Percentiles rank a stretch among this genome's conserved stretches.
Conservation (phyloP, 2,888 invertebrate species). For the Eumerus sabulonum region DNA sequence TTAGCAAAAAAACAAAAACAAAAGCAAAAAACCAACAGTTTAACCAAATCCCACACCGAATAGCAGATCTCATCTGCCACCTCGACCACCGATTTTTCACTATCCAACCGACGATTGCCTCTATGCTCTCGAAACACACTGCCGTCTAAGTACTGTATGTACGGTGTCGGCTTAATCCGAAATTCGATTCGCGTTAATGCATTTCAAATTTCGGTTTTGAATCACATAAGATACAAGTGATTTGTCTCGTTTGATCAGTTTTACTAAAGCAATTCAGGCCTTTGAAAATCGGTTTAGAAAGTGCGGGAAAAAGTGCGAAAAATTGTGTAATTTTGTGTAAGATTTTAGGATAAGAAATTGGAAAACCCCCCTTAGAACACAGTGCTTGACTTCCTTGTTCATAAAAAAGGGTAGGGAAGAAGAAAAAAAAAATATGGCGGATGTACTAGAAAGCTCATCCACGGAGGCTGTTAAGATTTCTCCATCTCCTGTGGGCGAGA, state of each 20-base stretch:
- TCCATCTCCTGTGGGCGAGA: conserved; percentile 47
- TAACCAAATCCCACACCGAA: conserved; percentile 17
- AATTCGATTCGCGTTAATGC: conserved; percentile 1
- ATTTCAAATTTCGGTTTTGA: conserved; percentile 4
- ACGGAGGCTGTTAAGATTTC: conserved; percentile 57
- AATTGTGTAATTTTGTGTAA: conserved; percentile 26
- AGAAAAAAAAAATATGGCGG: conserved; percentile 55
- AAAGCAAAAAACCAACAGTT: conserved; percentile 10
- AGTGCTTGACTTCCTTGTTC: conserved; percentile 34
- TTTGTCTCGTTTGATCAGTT: background rate
- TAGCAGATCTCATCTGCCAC: conserved; percentile 16
- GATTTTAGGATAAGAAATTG: conserved; percentile 1
- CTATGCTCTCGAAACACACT: background rate
- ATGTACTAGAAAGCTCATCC: conserved; percentile 64
- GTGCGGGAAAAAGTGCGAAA: conserved; percentile 7
- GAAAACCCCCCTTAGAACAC: conserved; percentile 10
- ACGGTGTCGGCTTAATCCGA: conserved; percentile 22
- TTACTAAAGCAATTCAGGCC: background rate
- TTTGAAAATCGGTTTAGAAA: background rate
- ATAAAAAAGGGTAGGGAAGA: conserved; percentile 20
- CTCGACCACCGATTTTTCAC: conserved; percentile 40
- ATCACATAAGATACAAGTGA: background rate
- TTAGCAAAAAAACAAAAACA: conserved; percentile 20
- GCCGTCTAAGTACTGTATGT: background rate
- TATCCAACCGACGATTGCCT: conserved; percentile 37